Base-by-base conservation (phyloP, 2,888 invertebrate genomes). In the Choristoneura rosaceana region DNA sequence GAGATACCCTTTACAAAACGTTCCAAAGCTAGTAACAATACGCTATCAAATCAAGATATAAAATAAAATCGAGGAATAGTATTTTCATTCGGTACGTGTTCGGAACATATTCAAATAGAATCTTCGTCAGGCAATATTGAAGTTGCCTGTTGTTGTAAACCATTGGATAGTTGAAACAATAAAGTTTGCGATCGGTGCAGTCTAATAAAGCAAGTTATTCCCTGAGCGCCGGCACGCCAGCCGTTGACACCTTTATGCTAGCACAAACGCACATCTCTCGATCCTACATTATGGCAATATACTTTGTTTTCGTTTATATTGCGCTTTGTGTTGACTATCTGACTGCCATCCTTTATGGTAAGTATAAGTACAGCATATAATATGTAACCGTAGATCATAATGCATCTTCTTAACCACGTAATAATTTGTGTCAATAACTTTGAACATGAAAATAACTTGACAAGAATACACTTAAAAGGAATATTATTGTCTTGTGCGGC, bases 161-260 rank as follows among this genome's bases (percentile, higher is more conserved):
- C 62, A 50, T 25, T 55, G 69, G 62, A 69, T 69, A 55, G 62
- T 59, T 43, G 62, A 15, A 62, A 69, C 69, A 70, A 70, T 70
- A 64, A 70, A 70, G 70, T 70, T 58, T 45, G 52, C 69, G 58
- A 59, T 64, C 63, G 47, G 34, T 47, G 63, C 70, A 58, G 45
- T 58, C 25, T 43, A 63, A 70, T 70, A 70, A 70, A 70, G 63
- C 63, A 47, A 70, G 47, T 58, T 70, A 38, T 64, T 58, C 55
- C 43, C 45, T 50, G 47, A 60, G 60, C 52, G 52, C n/a, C 14
- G 43, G 17, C 50, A 34, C 38, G 62, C 62, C 55, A 55, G 12
- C 12, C 69, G 34, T 2, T 34, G 34, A 59, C 70, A 70, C 25
- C 70, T 64, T 58, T 47, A 47, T 60, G 45, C 59, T 45, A 34